phyloP scores from a whole-genome alignment of 30 jellyfish, hydroid and myxozoan genomes.

The Nemopilema nomurai region DNA sequence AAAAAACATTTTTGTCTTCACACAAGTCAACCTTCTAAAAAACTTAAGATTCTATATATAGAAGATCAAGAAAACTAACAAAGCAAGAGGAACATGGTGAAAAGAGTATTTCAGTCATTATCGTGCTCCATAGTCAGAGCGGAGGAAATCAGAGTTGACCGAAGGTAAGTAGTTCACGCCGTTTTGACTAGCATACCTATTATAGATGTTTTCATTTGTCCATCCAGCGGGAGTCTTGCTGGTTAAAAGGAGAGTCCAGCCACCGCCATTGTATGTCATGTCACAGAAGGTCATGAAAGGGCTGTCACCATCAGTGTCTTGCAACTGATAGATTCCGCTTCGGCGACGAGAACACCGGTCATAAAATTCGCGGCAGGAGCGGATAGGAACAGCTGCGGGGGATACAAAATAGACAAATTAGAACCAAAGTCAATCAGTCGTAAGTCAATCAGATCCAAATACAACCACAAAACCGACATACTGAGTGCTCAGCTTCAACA shows the following conservation, averaged over 20 bases:
- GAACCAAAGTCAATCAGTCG: too few relatives aligned
- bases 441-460: background rate
- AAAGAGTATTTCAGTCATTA: too few relatives aligned
- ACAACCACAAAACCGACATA: background rate
- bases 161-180: too few relatives aligned
- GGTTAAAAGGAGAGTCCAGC: slow-evolving; percentile 94
- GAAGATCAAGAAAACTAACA: too few relatives aligned
- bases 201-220: slow-evolving; percentile 47
- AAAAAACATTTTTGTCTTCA: background rate
- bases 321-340: slow-evolving; percentile 87
- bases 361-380: slow-evolving; percentile 95
- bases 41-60: too few relatives aligned
- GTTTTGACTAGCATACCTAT: slow-evolving; percentile 38
- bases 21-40: background rate
- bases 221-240: slow-evolving; percentile 85
- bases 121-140: too few relatives aligned
- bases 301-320: slow-evolving; percentile 55
- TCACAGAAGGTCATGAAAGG: slow-evolving; percentile 87
- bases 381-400: slow-evolving; percentile 76
- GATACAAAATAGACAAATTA: background rate
- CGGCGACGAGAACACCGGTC: slow-evolving; percentile 97
- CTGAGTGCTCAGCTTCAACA: background rate
- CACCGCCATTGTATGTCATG: slow-evolving; percentile 92
- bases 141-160: too few relatives aligned
- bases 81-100: too few relatives aligned